Evolutionary conservation across 2,888 invertebrate species (phyloP).

Genomic region (Heliconius aoede): DNA sequence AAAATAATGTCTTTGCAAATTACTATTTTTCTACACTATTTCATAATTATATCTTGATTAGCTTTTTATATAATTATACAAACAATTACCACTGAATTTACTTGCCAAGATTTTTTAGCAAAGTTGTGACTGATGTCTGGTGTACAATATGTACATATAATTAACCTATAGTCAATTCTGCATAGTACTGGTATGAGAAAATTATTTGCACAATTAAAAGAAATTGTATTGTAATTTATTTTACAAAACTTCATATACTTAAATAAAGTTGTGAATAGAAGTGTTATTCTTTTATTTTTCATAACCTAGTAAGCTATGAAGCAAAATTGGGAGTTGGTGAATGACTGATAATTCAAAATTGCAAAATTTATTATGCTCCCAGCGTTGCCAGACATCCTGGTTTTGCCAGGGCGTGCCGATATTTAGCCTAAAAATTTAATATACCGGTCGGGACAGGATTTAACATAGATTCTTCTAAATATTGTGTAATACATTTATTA

Average conservation of each 20-base stretch:
- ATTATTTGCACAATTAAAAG: slow-evolving; percentile 43
- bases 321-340: no score
- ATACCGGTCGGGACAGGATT: no score
- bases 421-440: no score
- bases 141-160: slow-evolving; percentile 18
- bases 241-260: slow-evolving; percentile 41
- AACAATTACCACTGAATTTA: slow-evolving; percentile 18
- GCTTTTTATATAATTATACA: slow-evolving; percentile 23
- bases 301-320: no score
- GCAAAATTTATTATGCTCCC: no score
- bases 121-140: not conserved
- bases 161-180: slow-evolving; percentile 16
- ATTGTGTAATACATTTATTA: no score
- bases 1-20: not conserved
- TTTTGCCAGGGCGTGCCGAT: no score
- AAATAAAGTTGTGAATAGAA: slow-evolving; percentile 43
- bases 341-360: no score
- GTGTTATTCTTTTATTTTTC: slow-evolving; percentile 26
- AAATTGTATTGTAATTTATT: slow-evolving; percentile 40
- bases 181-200: not conserved
- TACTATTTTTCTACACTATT: slow-evolving; percentile 14
- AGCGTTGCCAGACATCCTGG: no score
- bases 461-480: no score
- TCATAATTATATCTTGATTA: not conserved
- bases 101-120: slow-evolving; percentile 9